Base-by-base conservation (phyloP, 1,140 invertebrate genomes). In the Drosophila bocki region DNA sequence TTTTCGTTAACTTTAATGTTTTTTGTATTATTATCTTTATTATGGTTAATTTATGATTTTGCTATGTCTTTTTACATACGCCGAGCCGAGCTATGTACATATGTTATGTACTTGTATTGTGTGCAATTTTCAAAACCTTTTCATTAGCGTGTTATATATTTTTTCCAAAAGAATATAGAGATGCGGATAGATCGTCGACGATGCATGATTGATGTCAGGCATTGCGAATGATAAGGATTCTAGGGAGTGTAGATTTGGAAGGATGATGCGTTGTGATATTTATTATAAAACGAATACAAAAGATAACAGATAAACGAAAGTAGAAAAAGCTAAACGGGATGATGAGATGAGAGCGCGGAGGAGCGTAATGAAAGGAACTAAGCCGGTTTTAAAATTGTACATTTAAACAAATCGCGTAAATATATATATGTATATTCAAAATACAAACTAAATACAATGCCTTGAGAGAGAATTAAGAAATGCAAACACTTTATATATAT, bases 221-320 rank as follows among this genome's bases (percentile, higher is more conserved):
- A 61, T 29, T 33, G 54, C 37, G 51, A 68, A 54, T 78, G 74
- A 72, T 61, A 68, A 67, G 53, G 59, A 75, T 51, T 58, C n/a
- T 45, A 69, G 70, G 63, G 61, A 42, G 65, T 67, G 56, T 76
- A 67, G 60, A 60, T 64, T 62, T 75, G 71, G 71, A 78, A 70
- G 82, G 83, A 91, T 90, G 83, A 91, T 91, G 90, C 85, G 90
- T 91, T 91, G 90, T 91, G 90, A 91, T 91, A 91, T 91, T 91
- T 91, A 90, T 90, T 90, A 91, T 91, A 88, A 79, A 90, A 85
- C 78, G 67, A 61, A 79, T 63, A 74, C 44, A 62, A 84, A 69
- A 59, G 77, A 39, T 78, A 80, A 65, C 22, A 84, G 68, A 72
- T 56, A 69, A 68, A 50, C 48, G 62, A 67, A 67, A 65, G 42